These are phyloP conservation scores for Drosophila arizonae DNA, from an alignment of 1,140 invertebrate species.

Conservation along the genomic window DNA sequence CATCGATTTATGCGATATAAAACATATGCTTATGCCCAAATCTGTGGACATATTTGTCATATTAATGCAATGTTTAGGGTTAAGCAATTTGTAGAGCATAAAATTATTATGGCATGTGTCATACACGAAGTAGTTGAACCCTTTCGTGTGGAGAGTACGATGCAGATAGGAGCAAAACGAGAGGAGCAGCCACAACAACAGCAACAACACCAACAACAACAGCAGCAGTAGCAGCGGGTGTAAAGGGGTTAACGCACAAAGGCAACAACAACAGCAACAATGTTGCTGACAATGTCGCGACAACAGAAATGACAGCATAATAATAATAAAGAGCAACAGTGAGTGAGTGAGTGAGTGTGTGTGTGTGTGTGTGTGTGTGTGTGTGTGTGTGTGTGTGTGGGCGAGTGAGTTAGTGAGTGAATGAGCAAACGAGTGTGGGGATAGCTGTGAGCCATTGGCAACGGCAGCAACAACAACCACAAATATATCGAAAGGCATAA, in stretches of 20 bases:
- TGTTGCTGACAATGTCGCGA: constrained; percentile 74
- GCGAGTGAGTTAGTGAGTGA: constrained; percentile 1
- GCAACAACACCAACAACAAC: background rate
- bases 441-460: constrained; percentile 27
- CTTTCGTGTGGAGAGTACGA: constrained; percentile 22
- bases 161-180: background rate
- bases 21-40: constrained; percentile 15
- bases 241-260: constrained; percentile 16
- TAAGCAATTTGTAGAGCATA: constrained; percentile 41
- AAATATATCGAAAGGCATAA: constrained; percentile 75
- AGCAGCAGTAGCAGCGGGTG: background rate
- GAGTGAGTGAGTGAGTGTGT: constrained; percentile 9
- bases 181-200: no score
- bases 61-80: constrained; percentile 53
- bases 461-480: constrained; percentile 60
- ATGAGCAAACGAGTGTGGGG: background rate
- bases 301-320: constrained; percentile 77
- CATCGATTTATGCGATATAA: constrained; percentile 8
- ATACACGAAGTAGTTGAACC: constrained; percentile 36
- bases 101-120: constrained; percentile 50
- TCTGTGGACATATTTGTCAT: constrained; percentile 42
- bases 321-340: constrained; percentile 75
- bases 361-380: constrained; percentile 15
- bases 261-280: constrained; percentile 30
- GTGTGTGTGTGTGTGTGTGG: constrained; percentile 19